These are phyloP conservation scores for Chaetophractus vellerosus DNA, from an alignment of 2,797 vertebrate genomes.

Conservation along the genomic window DNA sequence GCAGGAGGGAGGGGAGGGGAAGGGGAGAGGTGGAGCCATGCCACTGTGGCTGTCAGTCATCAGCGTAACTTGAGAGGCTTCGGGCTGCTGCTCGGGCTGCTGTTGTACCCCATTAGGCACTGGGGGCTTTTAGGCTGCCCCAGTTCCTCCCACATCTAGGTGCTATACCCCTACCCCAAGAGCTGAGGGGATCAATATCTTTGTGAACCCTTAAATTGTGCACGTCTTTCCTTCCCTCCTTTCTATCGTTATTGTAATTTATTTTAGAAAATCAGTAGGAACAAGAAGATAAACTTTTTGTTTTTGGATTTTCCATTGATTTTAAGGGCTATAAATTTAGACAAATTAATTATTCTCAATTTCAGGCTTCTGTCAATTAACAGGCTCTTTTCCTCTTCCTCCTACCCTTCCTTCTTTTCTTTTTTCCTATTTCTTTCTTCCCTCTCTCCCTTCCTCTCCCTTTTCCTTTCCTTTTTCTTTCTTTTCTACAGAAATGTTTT, in stretches of 20 bases:
- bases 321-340: neutral
- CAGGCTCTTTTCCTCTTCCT: neutral
- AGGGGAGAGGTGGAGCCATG: no score
- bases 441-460: neutral
- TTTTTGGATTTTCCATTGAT: slow-evolving; percentile 24
- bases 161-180: no score
- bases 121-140: no score
- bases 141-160: no score
- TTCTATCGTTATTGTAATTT: neutral
- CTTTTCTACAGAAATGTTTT: neutral
- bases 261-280: neutral
- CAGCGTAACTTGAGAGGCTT: no score
- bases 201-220: neutral
- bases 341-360: neutral
- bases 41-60: no score
- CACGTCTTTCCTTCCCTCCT: neutral
- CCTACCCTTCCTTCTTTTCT: neutral
- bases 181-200: neutral
- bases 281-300: neutral
- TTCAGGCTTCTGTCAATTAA: neutral
- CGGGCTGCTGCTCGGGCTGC: no score
- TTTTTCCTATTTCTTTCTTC: neutral
- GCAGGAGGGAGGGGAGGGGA: no score
- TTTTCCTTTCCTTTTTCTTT: neutral
- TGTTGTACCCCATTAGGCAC: no score